Percentiles rank a stretch among this genome's conserved stretches.
These are phyloP conservation scores for Stenichneumon culpator DNA, from an alignment of 2,888 invertebrate genomes.

Conservation along the genomic window DNA sequence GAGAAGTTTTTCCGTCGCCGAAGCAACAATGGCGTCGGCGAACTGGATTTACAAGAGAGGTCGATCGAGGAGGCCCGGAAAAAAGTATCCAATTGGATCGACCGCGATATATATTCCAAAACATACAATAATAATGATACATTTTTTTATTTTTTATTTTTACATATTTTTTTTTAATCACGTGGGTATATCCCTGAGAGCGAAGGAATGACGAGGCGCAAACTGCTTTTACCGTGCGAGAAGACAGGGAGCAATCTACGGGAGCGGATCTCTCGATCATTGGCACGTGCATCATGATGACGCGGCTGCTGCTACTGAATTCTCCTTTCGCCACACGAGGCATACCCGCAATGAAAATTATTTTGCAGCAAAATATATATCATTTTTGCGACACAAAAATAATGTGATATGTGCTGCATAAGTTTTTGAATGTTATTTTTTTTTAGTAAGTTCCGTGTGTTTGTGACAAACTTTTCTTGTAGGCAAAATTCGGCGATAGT, in stretches of 20 bases:
- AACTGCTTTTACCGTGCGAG: conserved; percentile 14
- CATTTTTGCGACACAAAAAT: neutral
- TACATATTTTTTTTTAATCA: conserved; percentile 2
- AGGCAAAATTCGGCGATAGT: no score
- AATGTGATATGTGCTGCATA: no score
- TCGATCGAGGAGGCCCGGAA: conserved; percentile 1
- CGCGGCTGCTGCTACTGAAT: conserved; percentile 67
- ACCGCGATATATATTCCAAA: conserved; percentile 15
- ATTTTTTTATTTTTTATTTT: neutral
- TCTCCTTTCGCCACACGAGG: conserved; percentile 6
- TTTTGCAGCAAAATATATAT: neutral
- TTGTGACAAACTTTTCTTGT: no score
- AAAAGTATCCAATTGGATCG: conserved; percentile 24
- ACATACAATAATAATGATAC: conserved; percentile 22
- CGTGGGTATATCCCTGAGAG: neutral
- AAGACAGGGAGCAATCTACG: conserved; percentile 57
- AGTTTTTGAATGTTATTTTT: no score
- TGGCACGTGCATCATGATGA: conserved; percentile 65
- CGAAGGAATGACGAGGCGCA: conserved; percentile 37
- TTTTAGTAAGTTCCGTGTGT: no score
- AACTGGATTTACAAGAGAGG: neutral
- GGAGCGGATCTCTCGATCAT: conserved; percentile 64
- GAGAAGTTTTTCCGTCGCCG: conserved; percentile 61
- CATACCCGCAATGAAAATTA: neutral
- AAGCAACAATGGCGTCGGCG: conserved; percentile 62